Evolutionary conservation across 2,113 vertebrate species (phyloP).

Genomic region (Silurus asotus): DNA sequence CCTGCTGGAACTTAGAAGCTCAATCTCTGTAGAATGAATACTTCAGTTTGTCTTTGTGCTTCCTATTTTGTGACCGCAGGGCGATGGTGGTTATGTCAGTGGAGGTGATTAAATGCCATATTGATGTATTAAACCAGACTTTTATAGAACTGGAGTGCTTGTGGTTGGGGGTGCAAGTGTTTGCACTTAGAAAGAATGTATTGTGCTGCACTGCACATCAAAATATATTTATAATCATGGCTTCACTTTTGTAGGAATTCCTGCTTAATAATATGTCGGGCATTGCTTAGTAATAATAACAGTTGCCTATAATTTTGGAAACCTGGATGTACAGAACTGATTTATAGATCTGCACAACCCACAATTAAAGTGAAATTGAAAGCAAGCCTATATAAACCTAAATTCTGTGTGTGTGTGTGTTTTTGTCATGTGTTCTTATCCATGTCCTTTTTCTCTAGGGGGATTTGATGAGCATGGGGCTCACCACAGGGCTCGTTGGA

Average conservation of each 20-base stretch:
- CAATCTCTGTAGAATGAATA: neutral
- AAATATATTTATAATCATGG: neutral
- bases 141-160: neutral
- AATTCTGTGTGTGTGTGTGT: neutral
- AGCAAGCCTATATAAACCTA: neutral
- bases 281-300: neutral
- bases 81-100: neutral
- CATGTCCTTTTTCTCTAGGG: conserved; percentile 41
- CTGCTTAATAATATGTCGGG: neutral
- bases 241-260: neutral
- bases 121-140: neutral
- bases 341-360: neutral
- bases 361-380: neutral
- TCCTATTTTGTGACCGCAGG: neutral
- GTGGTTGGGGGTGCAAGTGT: neutral
- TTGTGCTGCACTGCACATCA: neutral
- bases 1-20: neutral
- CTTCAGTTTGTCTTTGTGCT: neutral
- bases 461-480: neutral
- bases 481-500: conserved; percentile 49
- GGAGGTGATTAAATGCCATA: neutral
- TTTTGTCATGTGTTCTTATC: neutral
- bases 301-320: neutral
- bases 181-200: neutral
- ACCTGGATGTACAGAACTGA: neutral